These are phyloP conservation scores for Neodiprion fabricii DNA, from an alignment of 1,140 invertebrate genomes.

Conservation along the genomic window DNA sequence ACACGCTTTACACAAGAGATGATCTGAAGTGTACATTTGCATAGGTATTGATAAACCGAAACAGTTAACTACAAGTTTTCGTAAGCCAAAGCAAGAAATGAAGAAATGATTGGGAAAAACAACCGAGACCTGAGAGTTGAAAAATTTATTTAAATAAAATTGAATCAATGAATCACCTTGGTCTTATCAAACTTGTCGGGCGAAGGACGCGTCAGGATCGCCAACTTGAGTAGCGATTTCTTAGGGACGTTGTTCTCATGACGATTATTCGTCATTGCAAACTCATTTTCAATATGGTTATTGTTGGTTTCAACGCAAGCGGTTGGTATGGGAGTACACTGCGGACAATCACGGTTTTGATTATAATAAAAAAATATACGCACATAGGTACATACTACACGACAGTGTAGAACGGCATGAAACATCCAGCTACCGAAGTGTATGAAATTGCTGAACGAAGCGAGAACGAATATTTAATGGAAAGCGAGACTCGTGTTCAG, in stretches of 20 bases:
- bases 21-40: too few species aligned
- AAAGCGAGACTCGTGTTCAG: too few species aligned
- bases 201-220: neutral
- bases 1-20: too few species aligned
- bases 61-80: neutral
- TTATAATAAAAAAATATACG: too few species aligned
- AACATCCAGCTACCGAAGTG: too few species aligned
- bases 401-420: too few species aligned
- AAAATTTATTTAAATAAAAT: neutral
- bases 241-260: neutral
- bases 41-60: too few species aligned
- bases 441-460: too few species aligned
- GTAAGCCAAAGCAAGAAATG: neutral
- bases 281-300: constrained; percentile 3
- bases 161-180: neutral
- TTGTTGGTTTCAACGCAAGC: constrained; percentile 1
- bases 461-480: too few species aligned
- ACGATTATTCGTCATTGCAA: constrained; percentile 3
- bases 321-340: neutral
- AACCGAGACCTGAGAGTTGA: neutral
- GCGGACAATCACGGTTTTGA: neutral
- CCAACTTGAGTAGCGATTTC: constrained; percentile 4
- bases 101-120: neutral
- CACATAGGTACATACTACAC: too few species aligned
- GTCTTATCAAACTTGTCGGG: constrained; percentile 5